These are phyloP conservation scores for Polydrusus pterygomalis DNA, from an alignment of 2,888 invertebrate genomes.

Conservation along the genomic window DNA sequence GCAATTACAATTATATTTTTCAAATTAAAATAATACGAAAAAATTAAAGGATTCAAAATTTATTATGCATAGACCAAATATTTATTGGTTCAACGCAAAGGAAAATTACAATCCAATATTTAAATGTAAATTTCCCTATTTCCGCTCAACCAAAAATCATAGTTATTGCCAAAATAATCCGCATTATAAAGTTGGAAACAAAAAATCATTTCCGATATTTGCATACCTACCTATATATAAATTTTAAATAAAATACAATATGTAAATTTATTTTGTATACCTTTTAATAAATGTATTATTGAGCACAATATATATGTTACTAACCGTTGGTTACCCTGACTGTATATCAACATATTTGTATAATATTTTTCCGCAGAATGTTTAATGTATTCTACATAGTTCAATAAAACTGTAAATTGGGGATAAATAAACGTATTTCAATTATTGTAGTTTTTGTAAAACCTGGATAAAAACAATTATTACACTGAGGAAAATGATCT, in stretches of 20 bases:
- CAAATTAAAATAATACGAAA: too few relatives aligned
- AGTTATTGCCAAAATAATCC: background rate
- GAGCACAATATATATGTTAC: constrained; percentile 35
- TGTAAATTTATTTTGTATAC: constrained; percentile 29
- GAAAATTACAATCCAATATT: background rate
- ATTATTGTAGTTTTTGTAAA: constrained; percentile 22
- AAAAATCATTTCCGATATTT: constrained; percentile 7
- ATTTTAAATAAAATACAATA: constrained; percentile 23
- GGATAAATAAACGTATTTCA: constrained; percentile 49
- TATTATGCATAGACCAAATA: too few relatives aligned
- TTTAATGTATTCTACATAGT: constrained; percentile 44
- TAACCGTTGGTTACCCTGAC: constrained; percentile 32
- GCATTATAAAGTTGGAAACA: background rate
- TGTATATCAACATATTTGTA: constrained; percentile 34
- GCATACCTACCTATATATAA: constrained; percentile 29
- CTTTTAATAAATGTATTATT: constrained; percentile 28
- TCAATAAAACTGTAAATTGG: constrained; percentile 29
- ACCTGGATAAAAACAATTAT: background rate
- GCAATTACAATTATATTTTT: too few relatives aligned
- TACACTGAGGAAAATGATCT: too few relatives aligned
- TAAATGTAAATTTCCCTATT: background rate
- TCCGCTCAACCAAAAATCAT: background rate
- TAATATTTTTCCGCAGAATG: constrained; percentile 47
- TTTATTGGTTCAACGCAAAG: too few relatives aligned
- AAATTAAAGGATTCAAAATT: too few relatives aligned